These are phyloP conservation scores for Mythimna loreyi DNA, from an alignment of 2,888 invertebrate species.

Conservation along the genomic window DNA sequence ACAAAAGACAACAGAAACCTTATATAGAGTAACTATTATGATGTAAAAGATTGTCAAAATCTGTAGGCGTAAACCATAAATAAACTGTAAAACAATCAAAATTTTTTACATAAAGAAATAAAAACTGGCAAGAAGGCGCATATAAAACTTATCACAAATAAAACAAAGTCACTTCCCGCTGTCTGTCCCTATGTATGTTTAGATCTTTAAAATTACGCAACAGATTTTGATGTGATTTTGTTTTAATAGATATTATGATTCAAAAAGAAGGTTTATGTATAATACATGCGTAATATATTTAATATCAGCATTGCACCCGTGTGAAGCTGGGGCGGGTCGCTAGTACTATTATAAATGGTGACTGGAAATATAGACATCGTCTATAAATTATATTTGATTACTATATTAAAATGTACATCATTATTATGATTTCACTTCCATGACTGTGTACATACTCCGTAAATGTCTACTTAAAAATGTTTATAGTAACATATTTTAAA, in stretches of 20 bases:
- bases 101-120: constrained; percentile 1
- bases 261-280: too few species aligned
- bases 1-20: neutral
- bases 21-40: constrained; percentile 8
- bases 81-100: neutral
- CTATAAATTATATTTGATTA: neutral
- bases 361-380: neutral
- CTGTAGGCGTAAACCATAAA: constrained; percentile 9
- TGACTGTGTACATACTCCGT: too few species aligned
- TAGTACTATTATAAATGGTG: neutral
- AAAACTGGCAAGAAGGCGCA: too few species aligned
- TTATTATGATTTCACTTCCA: constrained; percentile 27
- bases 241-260: too few species aligned
- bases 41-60: neutral
- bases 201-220: too few species aligned
- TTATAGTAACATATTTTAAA: constrained; percentile 23
- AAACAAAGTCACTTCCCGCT: too few species aligned
- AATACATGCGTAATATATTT: too few species aligned
- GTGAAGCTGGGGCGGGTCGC: too few species aligned
- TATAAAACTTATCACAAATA: too few species aligned
- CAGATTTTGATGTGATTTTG: too few species aligned
- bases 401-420: neutral
- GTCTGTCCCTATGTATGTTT: too few species aligned
- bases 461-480: neutral
- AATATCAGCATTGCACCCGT: too few species aligned